A percentile compares a stretch with the other conserved stretches of the same genome.
Evolutionary conservation across 1,140 invertebrate species (phyloP).

Genomic region (Metopolophium dirhodum): DNA sequence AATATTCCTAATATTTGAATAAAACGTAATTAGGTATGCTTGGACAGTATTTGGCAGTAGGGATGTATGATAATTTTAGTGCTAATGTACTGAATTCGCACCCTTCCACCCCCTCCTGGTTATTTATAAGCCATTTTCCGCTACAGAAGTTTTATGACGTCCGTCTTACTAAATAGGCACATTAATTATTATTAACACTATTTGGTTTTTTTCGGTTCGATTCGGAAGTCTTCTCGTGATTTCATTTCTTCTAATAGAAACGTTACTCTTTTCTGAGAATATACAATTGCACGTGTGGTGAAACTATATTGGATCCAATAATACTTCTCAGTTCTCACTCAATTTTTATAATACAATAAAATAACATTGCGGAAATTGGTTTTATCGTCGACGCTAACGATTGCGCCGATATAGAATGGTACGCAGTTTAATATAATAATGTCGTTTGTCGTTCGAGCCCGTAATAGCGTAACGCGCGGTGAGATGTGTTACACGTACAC

Average conservation of each 20-base stretch:
- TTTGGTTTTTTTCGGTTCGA: background rate
- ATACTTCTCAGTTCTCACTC: background rate
- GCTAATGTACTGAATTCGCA: background rate
- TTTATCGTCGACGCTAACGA: background rate
- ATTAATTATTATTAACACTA: too few relatives aligned
- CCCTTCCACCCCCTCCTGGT: too few relatives aligned
- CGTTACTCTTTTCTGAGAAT: background rate
- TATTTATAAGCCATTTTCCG: too few relatives aligned
- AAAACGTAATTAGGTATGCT: background rate
- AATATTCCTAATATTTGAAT: background rate
- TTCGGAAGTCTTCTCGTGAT: background rate
- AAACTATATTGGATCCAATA: background rate
- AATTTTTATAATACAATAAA: conserved; percentile 7
- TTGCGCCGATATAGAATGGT: background rate
- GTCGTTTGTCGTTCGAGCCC: too few relatives aligned
- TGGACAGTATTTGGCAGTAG: background rate
- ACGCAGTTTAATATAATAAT: background rate
- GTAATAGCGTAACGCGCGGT: conserved; percentile 12
- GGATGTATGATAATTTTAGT: background rate
- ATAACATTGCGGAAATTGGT: conserved; percentile 7
- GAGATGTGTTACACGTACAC: background rate
- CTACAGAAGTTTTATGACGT: background rate
- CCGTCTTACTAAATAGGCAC: background rate
- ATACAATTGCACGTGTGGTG: background rate
- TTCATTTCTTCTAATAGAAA: background rate